These are phyloP conservation scores for Eilema sororculum DNA, from an alignment of 2,888 invertebrate genomes.

Conservation along the genomic window DNA sequence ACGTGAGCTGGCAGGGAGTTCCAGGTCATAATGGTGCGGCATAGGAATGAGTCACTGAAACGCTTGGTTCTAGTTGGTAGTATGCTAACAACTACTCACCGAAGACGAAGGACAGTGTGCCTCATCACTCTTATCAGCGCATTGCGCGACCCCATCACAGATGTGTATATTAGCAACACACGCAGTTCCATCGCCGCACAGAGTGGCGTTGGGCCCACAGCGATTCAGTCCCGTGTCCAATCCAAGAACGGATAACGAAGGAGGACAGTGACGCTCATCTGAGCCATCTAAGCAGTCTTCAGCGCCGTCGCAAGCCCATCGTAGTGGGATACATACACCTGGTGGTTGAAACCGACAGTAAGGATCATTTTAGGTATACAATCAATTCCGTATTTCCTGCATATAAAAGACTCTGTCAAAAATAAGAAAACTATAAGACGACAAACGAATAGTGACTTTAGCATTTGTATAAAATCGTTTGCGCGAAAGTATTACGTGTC, in stretches of 20 bases:
- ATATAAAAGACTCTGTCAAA: no score
- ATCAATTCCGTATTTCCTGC: no score
- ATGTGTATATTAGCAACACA: slow-evolving; percentile 87
- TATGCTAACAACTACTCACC: slow-evolving; percentile 20
- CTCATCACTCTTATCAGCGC: slow-evolving; percentile 92
- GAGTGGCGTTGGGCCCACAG: slow-evolving; percentile 44
- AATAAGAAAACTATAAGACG: no score
- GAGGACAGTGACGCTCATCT: slow-evolving; percentile 88
- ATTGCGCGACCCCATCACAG: slow-evolving; percentile 92
- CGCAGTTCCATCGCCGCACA: slow-evolving; percentile 49
- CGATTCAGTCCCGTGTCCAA: slow-evolving; percentile 30
- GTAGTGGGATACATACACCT: slow-evolving; percentile 92
- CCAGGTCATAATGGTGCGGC: no score
- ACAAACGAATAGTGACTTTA: no score
- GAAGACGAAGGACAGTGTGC: slow-evolving; percentile 61
- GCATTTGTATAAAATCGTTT: no score
- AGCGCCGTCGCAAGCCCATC: slow-evolving; percentile 94
- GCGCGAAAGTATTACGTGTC: no score
- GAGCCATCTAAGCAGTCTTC: slow-evolving; percentile 93
- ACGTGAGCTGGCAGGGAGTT: no score
- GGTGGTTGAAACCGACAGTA: slow-evolving; percentile 1
- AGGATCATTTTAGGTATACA: neutral
- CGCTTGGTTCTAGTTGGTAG: no score
- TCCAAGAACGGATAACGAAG: slow-evolving; percentile 19
- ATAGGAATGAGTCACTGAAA: no score